Evolutionary conservation across 2,888 invertebrate species (phyloP), one percentile per base, ranked within the genome.

Genomic region (Thysanoteuthis rhombus): DNA sequence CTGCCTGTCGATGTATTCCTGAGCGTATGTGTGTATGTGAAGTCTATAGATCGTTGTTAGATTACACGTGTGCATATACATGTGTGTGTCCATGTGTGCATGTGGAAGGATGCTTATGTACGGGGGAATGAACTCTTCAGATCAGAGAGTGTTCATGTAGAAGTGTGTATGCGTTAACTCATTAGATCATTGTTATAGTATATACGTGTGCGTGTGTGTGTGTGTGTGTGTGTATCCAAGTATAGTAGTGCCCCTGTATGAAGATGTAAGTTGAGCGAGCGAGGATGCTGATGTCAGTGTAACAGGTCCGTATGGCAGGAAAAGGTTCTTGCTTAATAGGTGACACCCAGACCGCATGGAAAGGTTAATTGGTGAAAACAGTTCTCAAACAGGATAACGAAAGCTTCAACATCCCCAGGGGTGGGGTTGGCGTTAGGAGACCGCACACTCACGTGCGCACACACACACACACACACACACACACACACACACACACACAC

Each of bases 301-400:
- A 75, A n/a, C n/a, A n/a, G 75, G 75, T 75, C 75, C 75, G n/a
- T n/a, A 75, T 75, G 75, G n/a, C 75, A 75, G 75, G 75, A 75
- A n/a, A n/a, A 75, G 75, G n/a, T 75, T 75, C 75, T 75, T n/a
- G n/a, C 75, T 75, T 75, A 75, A 75, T 75, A n/a, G 75, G n/a
- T 75, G 75, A 75, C 75, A 75, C 75, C 75, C 75, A n/a, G 32
- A 16, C 8, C 32, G 75, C 5, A 75, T n/a, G 75, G 32, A 75
- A 75, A 75, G 75, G 75, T 75, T 75, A 75, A 75, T n/a, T 75
- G 75, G 75, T 75, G 75, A 75, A 75, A 75, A 75, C 75, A 75
- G n/a, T 10, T 32, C 75, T n/a, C 75, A 32, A 75, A 75, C 75
- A 75, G 75, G 75, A 75, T 75, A 75, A 75, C 75, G 75, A 75